A percentile compares a stretch with the other conserved stretches of the same genome.
These are phyloP conservation scores for Podilymbus podiceps DNA, from an alignment of 2,113 vertebrate genomes.

Conservation along the genomic window DNA sequence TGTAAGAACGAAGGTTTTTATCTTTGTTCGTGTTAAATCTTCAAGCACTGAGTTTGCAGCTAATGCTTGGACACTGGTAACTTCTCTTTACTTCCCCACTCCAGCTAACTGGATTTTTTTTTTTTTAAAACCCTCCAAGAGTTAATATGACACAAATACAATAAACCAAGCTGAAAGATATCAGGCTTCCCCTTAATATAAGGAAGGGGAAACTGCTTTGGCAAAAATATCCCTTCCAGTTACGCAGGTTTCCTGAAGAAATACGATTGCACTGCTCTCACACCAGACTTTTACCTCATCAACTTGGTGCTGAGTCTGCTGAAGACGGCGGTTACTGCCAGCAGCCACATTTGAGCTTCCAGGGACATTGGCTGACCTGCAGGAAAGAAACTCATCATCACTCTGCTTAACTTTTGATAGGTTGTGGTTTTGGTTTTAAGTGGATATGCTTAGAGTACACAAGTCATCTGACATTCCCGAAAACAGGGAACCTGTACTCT, in stretches of 20 bases:
- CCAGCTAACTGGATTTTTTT: neutral
- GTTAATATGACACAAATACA: neutral
- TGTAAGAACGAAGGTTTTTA: neutral
- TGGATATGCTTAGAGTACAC: neutral
- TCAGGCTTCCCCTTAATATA: neutral
- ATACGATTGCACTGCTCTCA: neutral
- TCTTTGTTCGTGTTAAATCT: neutral
- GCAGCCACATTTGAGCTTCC: conserved; percentile 45
- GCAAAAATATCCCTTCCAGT: neutral
- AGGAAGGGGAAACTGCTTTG: neutral
- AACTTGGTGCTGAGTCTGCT: conserved; percentile 82
- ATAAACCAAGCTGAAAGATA: neutral
- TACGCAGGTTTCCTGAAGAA: neutral
- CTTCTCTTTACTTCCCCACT: neutral
- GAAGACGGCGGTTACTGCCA: conserved; percentile 73
- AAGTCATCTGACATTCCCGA: neutral
- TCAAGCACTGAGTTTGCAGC: neutral
- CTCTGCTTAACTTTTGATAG: neutral
- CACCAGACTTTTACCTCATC: conserved; percentile 72
- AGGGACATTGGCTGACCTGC: conserved; percentile 67
- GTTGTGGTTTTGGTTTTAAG: neutral
- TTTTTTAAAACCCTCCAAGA: neutral
- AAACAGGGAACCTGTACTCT: neutral
- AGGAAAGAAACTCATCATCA: neutral
- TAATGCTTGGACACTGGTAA: neutral